Evolutionary conservation across 2,797 vertebrate genomes (phyloP).

Genomic region (Propithecus deckenii): DNA sequence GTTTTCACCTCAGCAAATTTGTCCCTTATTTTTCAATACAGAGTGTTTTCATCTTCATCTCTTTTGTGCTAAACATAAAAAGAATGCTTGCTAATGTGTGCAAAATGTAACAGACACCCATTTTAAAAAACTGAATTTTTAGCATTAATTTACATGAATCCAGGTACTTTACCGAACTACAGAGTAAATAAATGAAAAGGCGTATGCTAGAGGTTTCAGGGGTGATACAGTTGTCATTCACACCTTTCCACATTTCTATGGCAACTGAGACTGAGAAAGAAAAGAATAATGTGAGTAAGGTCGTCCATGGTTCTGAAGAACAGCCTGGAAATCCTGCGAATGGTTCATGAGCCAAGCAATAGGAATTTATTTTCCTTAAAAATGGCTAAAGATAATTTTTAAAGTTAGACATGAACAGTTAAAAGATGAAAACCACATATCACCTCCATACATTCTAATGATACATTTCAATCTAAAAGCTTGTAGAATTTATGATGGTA

Average conservation of each 20-base stretch:
- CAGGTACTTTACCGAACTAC: not conserved
- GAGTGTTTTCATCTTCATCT: not conserved
- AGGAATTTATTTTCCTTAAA: slow-evolving; percentile 4
- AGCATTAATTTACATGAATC: not conserved
- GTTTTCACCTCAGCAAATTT: not conserved
- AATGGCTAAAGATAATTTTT: slow-evolving; percentile 10
- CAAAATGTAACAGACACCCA: not conserved
- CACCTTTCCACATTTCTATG: not conserved
- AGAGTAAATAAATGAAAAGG: not conserved
- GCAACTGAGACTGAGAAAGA: not conserved
- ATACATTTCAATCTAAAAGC: not conserved
- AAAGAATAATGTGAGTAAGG: not conserved
- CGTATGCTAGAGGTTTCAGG: not conserved
- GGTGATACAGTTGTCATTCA: not conserved
- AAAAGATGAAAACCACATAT: not conserved
- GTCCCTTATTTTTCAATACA: not conserved
- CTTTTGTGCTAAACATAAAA: not conserved
- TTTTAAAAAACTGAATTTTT: not conserved
- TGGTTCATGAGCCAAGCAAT: not conserved
- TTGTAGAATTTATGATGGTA: not conserved
- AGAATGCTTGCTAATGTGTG: not conserved
- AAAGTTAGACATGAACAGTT: not conserved
- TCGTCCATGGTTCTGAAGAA: not conserved
- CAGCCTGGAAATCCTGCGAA: not conserved
- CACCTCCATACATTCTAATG: not conserved